Evolutionary conservation across 2,113 vertebrate species (phyloP), one percentile per base, ranked within the genome.

Genomic region (Ivindomyrus marchei): DNA sequence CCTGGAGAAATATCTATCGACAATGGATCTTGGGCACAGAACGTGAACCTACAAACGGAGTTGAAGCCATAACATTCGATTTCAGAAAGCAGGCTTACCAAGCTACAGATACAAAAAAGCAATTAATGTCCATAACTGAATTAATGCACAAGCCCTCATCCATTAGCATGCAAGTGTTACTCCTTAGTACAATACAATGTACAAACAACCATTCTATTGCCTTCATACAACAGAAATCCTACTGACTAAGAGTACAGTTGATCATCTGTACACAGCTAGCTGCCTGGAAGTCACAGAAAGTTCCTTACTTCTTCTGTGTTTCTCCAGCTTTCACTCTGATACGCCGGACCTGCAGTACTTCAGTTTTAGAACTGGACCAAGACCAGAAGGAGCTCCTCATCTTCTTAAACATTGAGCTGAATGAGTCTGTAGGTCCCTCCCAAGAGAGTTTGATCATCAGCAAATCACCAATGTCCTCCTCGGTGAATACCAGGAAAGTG

Each of bases 271-370:
- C n/a, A 36, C 6, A 53, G 47, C 4, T 53, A 31, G n/a, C 46
- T 3, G 39, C 24, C 85, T 87, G 83, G 45, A 45, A 80, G 15
- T 39, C 46, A n/a, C 4, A 24, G 5, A 52, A 56, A 36, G 49
- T 47, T 21, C 90, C 97, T 96, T 93, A 99, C 98, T 97, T 99
- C 89, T 93, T 95, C 27, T 99, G 98, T 0, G 97, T 98, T 88
- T 99, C 98, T 62, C 98, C 98, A 9, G 97, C 96, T 92, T 99
- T 99, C 88, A 99, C 95, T 0, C 98, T 96, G 91, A 99, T 97
- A 5, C 97, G 95, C 0, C 97, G 94, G 89, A 99, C 93, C 31
- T 96, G 94, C 53, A 99, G 93, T 1, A 97, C 94, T 4, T 94
- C 94, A 62, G 93, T 88, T 0, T 91, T 5, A 1, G 90, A 90